These are phyloP conservation scores for Atta cephalotes DNA, from an alignment of 1,140 invertebrate genomes.

Conservation along the genomic window DNA sequence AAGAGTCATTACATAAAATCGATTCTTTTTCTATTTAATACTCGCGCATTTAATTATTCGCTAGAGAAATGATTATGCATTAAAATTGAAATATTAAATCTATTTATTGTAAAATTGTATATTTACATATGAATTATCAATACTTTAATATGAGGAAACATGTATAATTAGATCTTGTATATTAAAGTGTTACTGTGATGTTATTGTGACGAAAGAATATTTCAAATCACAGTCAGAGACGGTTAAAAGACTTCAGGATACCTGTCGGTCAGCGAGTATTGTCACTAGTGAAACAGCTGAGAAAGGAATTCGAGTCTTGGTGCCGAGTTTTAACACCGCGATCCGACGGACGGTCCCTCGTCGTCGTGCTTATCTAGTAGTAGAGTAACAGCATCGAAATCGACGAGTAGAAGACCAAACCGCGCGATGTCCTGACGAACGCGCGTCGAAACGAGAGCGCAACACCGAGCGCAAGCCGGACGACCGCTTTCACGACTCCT, in stretches of 20 bases:
- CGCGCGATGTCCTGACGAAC: slow-evolving; percentile 3
- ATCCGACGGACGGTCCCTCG: not conserved
- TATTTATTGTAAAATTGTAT: not conserved
- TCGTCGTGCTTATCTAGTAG: slow-evolving; percentile 37
- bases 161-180: not conserved
- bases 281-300: not conserved
- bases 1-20: not conserved
- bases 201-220: not conserved
- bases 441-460: not conserved
- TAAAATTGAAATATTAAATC: not conserved
- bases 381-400: slow-evolving; percentile 20
- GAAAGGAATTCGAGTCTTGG: not conserved
- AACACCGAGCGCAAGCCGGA: not conserved
- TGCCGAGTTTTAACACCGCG: not conserved
- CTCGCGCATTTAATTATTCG: not conserved
- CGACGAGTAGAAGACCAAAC: not conserved
- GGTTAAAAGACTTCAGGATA: not conserved
- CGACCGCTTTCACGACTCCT: not conserved
- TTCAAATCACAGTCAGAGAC: not conserved
- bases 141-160: not conserved
- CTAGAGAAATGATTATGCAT: not conserved
- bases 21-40: not conserved
- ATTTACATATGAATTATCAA: not conserved
- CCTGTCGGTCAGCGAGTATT: not conserved
- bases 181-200: not conserved